phyloP scores from a whole-genome alignment of 2,113 vertebrate species.

The Coryphaenoides rupestris region DNA sequence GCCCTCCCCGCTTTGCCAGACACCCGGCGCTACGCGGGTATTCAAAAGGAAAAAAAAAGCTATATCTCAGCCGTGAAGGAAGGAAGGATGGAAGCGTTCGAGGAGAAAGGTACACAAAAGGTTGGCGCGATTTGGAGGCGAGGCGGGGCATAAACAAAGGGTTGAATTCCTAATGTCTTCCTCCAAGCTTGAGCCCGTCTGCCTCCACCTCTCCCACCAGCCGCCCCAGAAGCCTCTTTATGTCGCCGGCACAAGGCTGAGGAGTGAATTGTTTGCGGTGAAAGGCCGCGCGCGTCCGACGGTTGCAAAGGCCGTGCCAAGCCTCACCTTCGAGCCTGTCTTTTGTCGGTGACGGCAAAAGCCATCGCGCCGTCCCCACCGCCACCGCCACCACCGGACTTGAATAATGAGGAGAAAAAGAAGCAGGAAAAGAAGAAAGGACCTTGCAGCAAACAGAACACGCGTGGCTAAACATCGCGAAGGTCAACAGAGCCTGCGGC shows the following conservation, averaged over 20 bases:
- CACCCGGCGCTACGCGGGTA: too few species aligned
- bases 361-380: too few species aligned
- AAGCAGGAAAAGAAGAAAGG: slow-evolving; percentile 42
- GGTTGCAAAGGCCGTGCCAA: slow-evolving; percentile 59
- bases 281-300: slow-evolving; percentile 48
- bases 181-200: slow-evolving; percentile 14
- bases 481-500: slow-evolving; percentile 52
- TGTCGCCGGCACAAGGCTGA: slow-evolving; percentile 51
- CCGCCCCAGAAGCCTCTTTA: slow-evolving; percentile 40
- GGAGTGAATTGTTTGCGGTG: slow-evolving; percentile 55
- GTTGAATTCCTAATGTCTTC: slow-evolving; percentile 20
- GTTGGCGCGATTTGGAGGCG: background rate
- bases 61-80: too few species aligned
- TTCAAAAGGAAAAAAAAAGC: too few species aligned
- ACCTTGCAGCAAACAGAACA: slow-evolving; percentile 45
- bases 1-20: too few species aligned
- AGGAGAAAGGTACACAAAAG: too few species aligned
- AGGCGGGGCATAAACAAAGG: slow-evolving; percentile 34
- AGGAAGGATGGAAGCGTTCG: too few species aligned
- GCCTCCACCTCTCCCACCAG: slow-evolving; percentile 17
- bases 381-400: slow-evolving; percentile 42
- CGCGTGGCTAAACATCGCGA: slow-evolving; percentile 50
- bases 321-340: slow-evolving; percentile 57
- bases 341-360: slow-evolving; percentile 59
- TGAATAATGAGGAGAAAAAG: slow-evolving; percentile 57